Base-by-base conservation (phyloP, 2,113 vertebrate species). In the Eublepharis macularius region DNA sequence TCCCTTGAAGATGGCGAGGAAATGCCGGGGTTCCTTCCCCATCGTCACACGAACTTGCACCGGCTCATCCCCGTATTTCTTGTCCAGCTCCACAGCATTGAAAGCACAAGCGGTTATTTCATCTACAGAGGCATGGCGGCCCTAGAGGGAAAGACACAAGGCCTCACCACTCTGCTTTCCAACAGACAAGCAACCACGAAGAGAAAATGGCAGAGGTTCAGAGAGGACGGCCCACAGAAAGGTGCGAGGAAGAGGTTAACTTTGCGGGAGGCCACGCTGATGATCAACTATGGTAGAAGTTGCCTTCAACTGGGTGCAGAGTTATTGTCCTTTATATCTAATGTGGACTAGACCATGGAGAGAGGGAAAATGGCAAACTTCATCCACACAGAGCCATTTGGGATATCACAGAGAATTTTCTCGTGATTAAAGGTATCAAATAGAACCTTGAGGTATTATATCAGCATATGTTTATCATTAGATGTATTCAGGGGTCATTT, bases 1-100 rank as follows among this genome's bases (percentile, higher is more conserved):
- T 77, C 97, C 97, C 91, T 97, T 98, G 92, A 98, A 98, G 90
- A 98, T 98, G 9, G 98, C 97, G 93, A 98, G 93, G 94, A 98
- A 98, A 88, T 98, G 98, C 0, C 96, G 87, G 1, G 98, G 97
- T 92, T 98, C 98, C 93, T 98, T 98, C 76, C 97, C 97, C 98
- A 98, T 98, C 0, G 96, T 94, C 94, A 98, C 97, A 39, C 97
- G 96, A 86, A 98, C 97, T 95, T 98, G 98, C 68, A 98, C 97
- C 0, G 98, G 97, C 60, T 97, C 96, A 0, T 97, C 98, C 29
- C 96, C 95, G 1, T 97, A 92, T 87, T 96, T 95, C 77, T 95
- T 96, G 91, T 98, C 98, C 84, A 98, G 51, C 54, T 95, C 95
- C 0, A 98, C 96, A 0, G 98, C 97, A 45, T 98, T 97, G 92